Base-by-base conservation (phyloP, 1,140 invertebrate species). In the Aphidius gifuensis region DNA sequence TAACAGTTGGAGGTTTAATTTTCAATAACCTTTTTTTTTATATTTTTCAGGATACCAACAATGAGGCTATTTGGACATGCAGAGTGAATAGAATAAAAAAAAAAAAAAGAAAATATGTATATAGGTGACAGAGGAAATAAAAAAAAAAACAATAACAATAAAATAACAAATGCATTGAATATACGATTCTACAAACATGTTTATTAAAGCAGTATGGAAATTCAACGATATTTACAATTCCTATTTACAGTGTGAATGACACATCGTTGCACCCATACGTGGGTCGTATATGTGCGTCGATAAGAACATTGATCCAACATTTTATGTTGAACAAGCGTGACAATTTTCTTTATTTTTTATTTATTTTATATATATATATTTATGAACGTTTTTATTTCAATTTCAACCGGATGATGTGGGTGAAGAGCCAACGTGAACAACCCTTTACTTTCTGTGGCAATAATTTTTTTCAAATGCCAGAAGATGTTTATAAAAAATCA, bases 141-240 rank as follows among this genome's bases (percentile, higher is more conserved):
- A 9, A n/a, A 55, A 42, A 40, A n/a, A 55, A 42, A 40, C 40
- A 38, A 55, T 42, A 53, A 55, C 43, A 39, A 53, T 42, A 55
- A n/a, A 42, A 39, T 55, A 40, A 55, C 40, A 55, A 38, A 40
- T 42, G 53, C 46, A 50, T 69, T 45, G 49, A 60, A 38, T 69
- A 71, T 74, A 66, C 78, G 71, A 78, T 80, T 80, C 79, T 81
- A 81, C 79, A 80, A 81, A 81, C 76, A 80, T 79, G 75, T 80
- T 80, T 82, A 82, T 82, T 82, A 82, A 82, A 82, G 79, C 80
- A 73, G 75, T 81, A 81, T 82, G 77, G 77, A 82, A 82, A 82
- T 78, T 82, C 80, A 81, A 82, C 81, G 77, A 80, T 81, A 64
- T 82, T 77, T 81, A 82, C 79, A 81, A 71, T 66, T 76, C 66